These are phyloP conservation scores for Paralvinella palmiformis DNA, from an alignment of 1,140 invertebrate species.

Conservation along the genomic window DNA sequence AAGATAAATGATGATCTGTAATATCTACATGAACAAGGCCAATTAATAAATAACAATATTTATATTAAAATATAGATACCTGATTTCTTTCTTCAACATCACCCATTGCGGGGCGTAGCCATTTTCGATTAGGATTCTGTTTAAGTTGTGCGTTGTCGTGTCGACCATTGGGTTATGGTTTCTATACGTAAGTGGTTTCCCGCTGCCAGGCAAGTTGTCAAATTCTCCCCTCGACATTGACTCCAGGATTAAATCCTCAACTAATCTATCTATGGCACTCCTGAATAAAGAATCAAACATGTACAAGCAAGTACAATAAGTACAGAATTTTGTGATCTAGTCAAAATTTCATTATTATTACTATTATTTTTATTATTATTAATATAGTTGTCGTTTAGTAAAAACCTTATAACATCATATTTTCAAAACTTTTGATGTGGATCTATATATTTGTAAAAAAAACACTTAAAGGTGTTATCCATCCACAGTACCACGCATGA, in stretches of 20 bases:
- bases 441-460: too few species aligned
- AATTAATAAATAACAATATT: background rate
- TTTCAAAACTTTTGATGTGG: too few species aligned
- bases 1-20: background rate
- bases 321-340: too few species aligned
- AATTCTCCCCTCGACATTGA: slow-evolving; percentile 84
- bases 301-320: background rate
- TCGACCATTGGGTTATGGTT: slow-evolving; percentile 77
- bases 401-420: too few species aligned
- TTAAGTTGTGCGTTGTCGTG: slow-evolving; percentile 80
- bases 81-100: slow-evolving; percentile 64
- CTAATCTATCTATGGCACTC: slow-evolving; percentile 76
- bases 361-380: too few species aligned
- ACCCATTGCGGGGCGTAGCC: slow-evolving; percentile 86
- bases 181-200: slow-evolving; percentile 67
- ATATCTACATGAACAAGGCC: background rate
- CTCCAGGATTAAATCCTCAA: slow-evolving; percentile 85
- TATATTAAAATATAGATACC: slow-evolving; percentile 26
- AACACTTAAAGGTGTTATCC: too few species aligned
- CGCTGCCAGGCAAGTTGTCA: slow-evolving; percentile 69
- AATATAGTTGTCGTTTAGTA: too few species aligned
- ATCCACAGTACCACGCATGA: too few species aligned
- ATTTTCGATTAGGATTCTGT: slow-evolving; percentile 82
- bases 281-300: slow-evolving; percentile 37
- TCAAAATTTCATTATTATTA: too few species aligned